phyloP scores from a whole-genome alignment of 1,140 invertebrate species.

The Sinonovacula constricta region DNA sequence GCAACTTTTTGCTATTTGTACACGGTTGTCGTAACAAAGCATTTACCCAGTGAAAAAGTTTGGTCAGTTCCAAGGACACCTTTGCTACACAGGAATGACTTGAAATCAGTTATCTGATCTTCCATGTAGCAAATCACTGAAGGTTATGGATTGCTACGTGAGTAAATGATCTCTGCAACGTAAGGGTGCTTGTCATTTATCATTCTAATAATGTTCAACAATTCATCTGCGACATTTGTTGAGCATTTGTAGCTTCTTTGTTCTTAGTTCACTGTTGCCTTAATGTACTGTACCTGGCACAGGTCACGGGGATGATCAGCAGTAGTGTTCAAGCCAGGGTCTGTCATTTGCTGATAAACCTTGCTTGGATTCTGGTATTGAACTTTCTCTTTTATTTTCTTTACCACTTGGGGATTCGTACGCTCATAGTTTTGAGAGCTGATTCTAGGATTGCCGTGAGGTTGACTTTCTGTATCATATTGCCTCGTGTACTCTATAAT shows the following conservation, averaged over 20 bases:
- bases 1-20: conserved; percentile 19
- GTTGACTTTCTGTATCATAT: too few species aligned
- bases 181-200: not conserved
- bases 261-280: not conserved
- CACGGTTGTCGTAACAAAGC: conserved; percentile 37
- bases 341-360: too few species aligned
- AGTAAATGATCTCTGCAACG: conserved; percentile 11
- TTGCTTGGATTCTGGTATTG: too few species aligned
- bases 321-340: too few species aligned
- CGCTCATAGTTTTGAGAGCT: not conserved
- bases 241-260: not conserved
- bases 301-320: too few species aligned
- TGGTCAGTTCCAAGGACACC: not conserved
- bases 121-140: conserved; percentile 19
- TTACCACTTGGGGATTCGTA: too few species aligned
- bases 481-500: conserved; percentile 25
- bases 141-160: not conserved
- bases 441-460: not conserved
- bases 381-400: too few species aligned
- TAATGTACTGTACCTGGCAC: too few species aligned
- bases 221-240: not conserved
- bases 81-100: not conserved
- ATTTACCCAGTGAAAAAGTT: conserved; percentile 31
- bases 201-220: conserved; percentile 21
- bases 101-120: not conserved